Conservation (phyloP, 2,113 vertebrate genomes). For the Xiphophorus couchianus region DNA sequence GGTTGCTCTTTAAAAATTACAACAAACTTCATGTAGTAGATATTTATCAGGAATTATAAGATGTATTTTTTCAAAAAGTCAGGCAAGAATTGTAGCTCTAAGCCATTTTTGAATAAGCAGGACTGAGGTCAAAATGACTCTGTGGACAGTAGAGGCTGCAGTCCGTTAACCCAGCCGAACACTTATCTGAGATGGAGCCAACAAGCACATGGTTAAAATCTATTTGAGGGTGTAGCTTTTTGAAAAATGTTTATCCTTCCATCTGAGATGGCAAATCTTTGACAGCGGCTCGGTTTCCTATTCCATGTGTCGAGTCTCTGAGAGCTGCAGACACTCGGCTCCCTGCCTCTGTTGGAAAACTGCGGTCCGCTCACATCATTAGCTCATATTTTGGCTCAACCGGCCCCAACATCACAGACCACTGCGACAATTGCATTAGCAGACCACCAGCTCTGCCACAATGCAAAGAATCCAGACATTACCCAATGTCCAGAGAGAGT, state of each 20-base stretch:
- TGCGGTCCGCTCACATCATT: constrained; percentile 22
- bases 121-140: too few species aligned
- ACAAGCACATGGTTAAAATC: background rate
- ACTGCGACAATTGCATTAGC: constrained; percentile 60
- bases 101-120: too few species aligned
- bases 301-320: constrained; percentile 49
- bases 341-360: constrained; percentile 58
- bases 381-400: constrained; percentile 44
- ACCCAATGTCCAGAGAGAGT: constrained; percentile 65
- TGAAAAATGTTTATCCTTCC: constrained; percentile 2
- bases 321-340: constrained; percentile 35
- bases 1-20: too few species aligned
- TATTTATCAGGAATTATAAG: too few species aligned
- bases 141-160: too few species aligned
- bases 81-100: too few species aligned
- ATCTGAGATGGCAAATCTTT: background rate
- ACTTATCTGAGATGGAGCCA: too few species aligned
- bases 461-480: constrained; percentile 73
- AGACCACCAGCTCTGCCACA: constrained; percentile 43
- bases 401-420: constrained; percentile 42
- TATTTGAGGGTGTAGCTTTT: background rate
- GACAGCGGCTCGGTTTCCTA: constrained; percentile 19
- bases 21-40: too few species aligned
- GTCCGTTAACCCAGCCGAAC: too few species aligned
- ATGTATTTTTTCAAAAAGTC: too few species aligned